Evolutionary conservation across 2,797 vertebrate genomes (phyloP), one percentile per base, ranked within the genome.

Genomic region (Ctenochaetus hawaiiensis): DNA sequence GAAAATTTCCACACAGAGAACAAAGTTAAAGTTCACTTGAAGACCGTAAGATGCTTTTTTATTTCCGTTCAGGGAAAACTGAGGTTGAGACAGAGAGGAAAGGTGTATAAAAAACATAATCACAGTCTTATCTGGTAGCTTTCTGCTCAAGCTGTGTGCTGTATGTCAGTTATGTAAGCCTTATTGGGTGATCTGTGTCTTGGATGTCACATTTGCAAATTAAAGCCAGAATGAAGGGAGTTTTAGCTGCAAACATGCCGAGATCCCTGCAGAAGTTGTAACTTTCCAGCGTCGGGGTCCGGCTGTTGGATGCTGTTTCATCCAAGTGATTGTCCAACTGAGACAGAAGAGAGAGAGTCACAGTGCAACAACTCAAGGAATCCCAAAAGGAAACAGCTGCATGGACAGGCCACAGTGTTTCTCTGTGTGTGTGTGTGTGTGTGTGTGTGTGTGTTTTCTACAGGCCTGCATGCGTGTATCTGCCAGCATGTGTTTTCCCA

Each of bases 341-440:
- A 83, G 87, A 87, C 77, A 86, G 78, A 72, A 67, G 84, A 76
- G 68, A 76, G 81, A 82, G 86, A 80, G 91, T 91, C 87, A 81
- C 80, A 45, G 76, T 72, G 89, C 64, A 91, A 85, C 88, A 77
- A 84, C 86, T 90, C 66, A 39, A 89, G 86, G 87, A 92, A 92
- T 93, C 83, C 86, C 84, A 67, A 64, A 87, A 88, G 87, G 85
- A 89, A 91, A 92, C 92, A 93, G 93, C 92, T 93, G 92, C 85
- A 79, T 53, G 75, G 84, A 69, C 78, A 61, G 67, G 66, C 78
- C 60, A 16, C 30, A 34, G 30, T 34, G 30, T 6, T 34, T 34
- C 30, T 34, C n/a, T 37, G 65, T 20, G n/a, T 72, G 16, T 54
- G 58, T 75, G 68, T 64, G 70, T 70, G 67, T 66, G 54, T 69